These are phyloP conservation scores for Eretmocerus hayati DNA, from an alignment of 2,888 invertebrate species.

Conservation along the genomic window DNA sequence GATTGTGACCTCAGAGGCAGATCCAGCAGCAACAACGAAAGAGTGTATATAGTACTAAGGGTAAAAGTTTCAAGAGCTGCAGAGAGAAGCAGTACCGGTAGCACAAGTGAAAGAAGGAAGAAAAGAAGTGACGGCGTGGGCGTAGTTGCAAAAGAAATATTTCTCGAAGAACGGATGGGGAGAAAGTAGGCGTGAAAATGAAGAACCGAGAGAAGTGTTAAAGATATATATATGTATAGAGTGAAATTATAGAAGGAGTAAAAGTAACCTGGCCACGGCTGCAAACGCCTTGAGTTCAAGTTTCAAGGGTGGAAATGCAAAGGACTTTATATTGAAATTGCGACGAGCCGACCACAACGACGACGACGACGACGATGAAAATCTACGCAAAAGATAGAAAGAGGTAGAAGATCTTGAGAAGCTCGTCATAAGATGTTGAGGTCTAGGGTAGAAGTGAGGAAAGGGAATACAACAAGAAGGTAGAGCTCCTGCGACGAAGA, in stretches of 20 bases:
- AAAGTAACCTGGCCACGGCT: constrained; percentile 9
- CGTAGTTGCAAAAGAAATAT: constrained; percentile 12
- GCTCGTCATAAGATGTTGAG: not conserved
- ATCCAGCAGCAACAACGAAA: constrained; percentile 4
- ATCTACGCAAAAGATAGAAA: too few species aligned
- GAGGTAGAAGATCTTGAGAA: too few species aligned
- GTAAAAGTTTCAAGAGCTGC: too few species aligned
- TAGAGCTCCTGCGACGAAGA: too few species aligned
- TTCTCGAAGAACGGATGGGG: constrained; percentile 6
- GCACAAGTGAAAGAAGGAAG: not conserved
- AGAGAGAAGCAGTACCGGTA: constrained; percentile 1
- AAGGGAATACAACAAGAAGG: not conserved
- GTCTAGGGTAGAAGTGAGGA: not conserved
- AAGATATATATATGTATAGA: too few species aligned
- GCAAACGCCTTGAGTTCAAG: constrained; percentile 21
- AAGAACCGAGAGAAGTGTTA: too few species aligned
- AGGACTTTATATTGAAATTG: constrained; percentile 14
- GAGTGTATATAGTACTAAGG: constrained; percentile 10
- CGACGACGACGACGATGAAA: too few species aligned
- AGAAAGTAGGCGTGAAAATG: constrained; percentile 8
- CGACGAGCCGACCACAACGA: not conserved
- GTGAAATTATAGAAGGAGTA: too few species aligned
- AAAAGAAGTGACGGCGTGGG: not conserved
- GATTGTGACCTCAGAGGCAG: constrained; percentile 21
- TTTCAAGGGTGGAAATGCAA: constrained; percentile 16